These are phyloP conservation scores for Tachina fera DNA, from an alignment of 2,888 invertebrate species.

Conservation along the genomic window DNA sequence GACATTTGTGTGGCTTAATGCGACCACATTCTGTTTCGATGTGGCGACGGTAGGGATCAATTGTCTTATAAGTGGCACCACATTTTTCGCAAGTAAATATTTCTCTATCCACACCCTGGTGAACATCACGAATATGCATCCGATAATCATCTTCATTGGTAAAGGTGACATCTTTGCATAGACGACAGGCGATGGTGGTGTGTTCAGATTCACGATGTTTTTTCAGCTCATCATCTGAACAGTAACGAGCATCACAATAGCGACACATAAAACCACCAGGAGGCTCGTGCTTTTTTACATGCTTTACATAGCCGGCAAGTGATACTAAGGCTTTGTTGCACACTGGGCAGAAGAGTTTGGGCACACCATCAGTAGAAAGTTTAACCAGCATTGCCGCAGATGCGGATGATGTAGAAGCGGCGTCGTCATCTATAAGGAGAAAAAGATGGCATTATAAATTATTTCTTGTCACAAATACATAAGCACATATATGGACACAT, in stretches of 20 bases:
- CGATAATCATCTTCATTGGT: constrained; percentile 79
- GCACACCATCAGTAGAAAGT: constrained; percentile 80
- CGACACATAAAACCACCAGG: constrained; percentile 82
- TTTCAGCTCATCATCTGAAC: constrained; percentile 78
- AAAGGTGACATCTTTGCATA: constrained; percentile 79
- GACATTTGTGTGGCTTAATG: constrained; percentile 81
- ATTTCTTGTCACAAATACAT: too few species aligned
- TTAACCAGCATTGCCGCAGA: constrained; percentile 78
- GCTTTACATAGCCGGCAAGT: constrained; percentile 80
- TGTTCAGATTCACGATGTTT: constrained; percentile 78
- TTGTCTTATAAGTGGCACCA: constrained; percentile 82
- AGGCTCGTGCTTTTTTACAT: constrained; percentile 81
- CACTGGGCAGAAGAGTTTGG: constrained; percentile 80
- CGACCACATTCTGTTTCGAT: constrained; percentile 83
- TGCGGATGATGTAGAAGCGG: constrained; percentile 54
- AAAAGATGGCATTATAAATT: too few species aligned
- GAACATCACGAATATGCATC: constrained; percentile 81
- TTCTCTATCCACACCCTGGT: constrained; percentile 81
- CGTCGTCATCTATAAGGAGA: constrained; percentile 43
- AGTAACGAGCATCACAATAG: constrained; percentile 79
- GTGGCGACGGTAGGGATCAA: constrained; percentile 81
- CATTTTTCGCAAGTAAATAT: constrained; percentile 82
- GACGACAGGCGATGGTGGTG: constrained; percentile 79
- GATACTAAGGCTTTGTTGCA: constrained; percentile 79
- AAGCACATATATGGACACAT: too few species aligned